Conservation (phyloP, 2,797 vertebrate species). For the Sebastes flavidus region DNA sequence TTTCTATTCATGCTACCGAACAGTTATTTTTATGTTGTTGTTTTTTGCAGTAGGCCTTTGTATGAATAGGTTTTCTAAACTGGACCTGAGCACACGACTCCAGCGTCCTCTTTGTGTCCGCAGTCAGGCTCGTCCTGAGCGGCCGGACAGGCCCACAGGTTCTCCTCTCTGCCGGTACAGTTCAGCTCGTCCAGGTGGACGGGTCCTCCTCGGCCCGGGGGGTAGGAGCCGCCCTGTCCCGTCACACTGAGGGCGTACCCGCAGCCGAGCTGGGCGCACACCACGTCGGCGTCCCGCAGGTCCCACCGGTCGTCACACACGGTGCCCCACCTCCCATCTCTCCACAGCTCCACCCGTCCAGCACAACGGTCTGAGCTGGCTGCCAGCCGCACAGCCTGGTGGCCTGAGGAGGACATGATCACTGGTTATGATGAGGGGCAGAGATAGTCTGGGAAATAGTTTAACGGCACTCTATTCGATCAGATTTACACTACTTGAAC, state of each 20-base stretch:
- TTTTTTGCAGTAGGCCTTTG: not conserved
- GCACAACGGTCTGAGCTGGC: conserved; percentile 64
- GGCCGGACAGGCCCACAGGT: conserved; percentile 75
- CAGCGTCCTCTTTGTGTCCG: conserved; percentile 83
- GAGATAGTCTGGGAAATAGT: not conserved
- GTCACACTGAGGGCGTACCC: conserved; percentile 72
- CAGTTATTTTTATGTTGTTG: not conserved
- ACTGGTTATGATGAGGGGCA: not conserved
- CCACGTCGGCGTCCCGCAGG: conserved; percentile 65
- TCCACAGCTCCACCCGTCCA: conserved; percentile 81
- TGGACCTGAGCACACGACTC: conserved; percentile 81
- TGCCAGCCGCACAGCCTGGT: conserved; percentile 33
- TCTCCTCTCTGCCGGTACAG: conserved; percentile 75
- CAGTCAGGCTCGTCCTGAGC: conserved; percentile 59
- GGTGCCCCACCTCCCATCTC: conserved; percentile 62
- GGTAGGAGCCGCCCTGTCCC: conserved; percentile 65
- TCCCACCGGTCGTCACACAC: conserved; percentile 83
- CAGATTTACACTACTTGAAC: not conserved
- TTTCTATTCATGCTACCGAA: not conserved
- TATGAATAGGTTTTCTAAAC: fast-evolving
- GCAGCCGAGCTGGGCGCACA: conserved; percentile 78
- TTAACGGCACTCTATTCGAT: not conserved
- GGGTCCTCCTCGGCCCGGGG: conserved; percentile 67
- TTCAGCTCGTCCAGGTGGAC: conserved; percentile 78
- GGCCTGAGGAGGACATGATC: conserved; percentile 37